Evolutionary conservation across 2,888 invertebrate species (phyloP), one percentile per base, ranked within the genome.

Genomic region (Lamellibrachia columna): DNA sequence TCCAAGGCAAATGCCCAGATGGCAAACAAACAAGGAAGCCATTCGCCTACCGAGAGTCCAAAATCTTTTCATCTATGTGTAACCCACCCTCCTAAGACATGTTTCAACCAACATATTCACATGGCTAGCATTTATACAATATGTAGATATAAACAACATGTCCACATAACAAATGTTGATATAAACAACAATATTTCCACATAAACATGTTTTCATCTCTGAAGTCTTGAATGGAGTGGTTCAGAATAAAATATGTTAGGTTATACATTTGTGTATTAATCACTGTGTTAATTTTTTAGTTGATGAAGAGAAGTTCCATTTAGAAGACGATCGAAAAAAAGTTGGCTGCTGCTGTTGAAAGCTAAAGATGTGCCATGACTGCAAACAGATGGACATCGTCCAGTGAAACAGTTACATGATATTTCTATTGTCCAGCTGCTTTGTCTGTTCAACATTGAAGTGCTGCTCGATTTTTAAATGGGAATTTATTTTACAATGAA

Each of bases 311-410:
- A 75, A 75, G n/a, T 75, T 75, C 75, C 75, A 75, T 75, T 75
- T 75, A 75, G 75, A 75, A 75, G 75, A 75, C 22, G 22, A 75
- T 75, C 75, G 75, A 22, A 75, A 75, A 6, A 75, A 75, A 75
- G 75, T 75, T 75, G 75, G 75, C 22, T 75, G 75, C n/a, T 75
- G 75, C 75, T 75, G 75, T 75, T 75, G 75, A 75, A 75, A 75
- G 22, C 22, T 11, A 75, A 6, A 75, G 6, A 75, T 9, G 55
- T 7, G 22, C n/a, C 75, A 15, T 22, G 22, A 22, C 75, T 22
- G 15, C 75, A 75, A 15, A 22, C 22, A 75, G 75, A 75, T 22
- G 22, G 75, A 75, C 75, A 75, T 22, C 22, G 2, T n/a, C 75
- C 6, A 75, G 75, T 22, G 75, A 15, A 22, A 75, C 3, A 75